A percentile compares a stretch with the other conserved stretches of the same genome.
These are phyloP conservation scores for Vipera ursinii DNA, from an alignment of 2,797 vertebrate genomes.

Conservation along the genomic window DNA sequence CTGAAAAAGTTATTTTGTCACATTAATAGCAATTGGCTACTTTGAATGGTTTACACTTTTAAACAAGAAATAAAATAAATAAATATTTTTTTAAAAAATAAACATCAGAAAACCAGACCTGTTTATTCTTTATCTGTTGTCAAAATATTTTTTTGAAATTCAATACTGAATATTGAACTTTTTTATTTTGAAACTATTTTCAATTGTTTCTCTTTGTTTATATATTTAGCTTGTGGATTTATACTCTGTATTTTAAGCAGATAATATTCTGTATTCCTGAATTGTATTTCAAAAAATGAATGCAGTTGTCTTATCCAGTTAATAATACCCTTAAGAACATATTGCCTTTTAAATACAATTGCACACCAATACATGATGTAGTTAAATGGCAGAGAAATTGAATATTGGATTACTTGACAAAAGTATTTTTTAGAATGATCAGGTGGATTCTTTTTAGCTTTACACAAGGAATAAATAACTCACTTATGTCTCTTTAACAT, in stretches of 20 bases:
- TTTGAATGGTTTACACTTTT: background rate
- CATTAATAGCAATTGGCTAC: background rate
- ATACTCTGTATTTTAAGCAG: background rate
- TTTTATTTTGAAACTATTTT: background rate
- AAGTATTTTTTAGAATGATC: background rate
- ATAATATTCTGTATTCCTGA: background rate
- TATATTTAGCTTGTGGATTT: background rate
- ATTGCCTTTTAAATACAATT: background rate
- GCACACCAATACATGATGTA: background rate
- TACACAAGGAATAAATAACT: background rate
- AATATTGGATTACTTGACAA: conserved; percentile 4
- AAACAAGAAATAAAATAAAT: background rate
- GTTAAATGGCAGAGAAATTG: background rate
- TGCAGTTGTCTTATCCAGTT: background rate
- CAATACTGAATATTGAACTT: background rate
- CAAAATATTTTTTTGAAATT: background rate
- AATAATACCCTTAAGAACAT: background rate
- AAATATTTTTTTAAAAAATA: background rate
- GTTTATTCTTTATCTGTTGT: background rate
- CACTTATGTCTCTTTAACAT: background rate
- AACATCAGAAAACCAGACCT: too few relatives aligned
- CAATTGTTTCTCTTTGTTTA: background rate
- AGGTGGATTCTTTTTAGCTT: background rate
- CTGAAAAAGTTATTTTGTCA: background rate
- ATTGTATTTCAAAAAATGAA: background rate